These are phyloP conservation scores for Drosophila trapezifrons DNA, from an alignment of 1,140 invertebrate species.

Conservation along the genomic window DNA sequence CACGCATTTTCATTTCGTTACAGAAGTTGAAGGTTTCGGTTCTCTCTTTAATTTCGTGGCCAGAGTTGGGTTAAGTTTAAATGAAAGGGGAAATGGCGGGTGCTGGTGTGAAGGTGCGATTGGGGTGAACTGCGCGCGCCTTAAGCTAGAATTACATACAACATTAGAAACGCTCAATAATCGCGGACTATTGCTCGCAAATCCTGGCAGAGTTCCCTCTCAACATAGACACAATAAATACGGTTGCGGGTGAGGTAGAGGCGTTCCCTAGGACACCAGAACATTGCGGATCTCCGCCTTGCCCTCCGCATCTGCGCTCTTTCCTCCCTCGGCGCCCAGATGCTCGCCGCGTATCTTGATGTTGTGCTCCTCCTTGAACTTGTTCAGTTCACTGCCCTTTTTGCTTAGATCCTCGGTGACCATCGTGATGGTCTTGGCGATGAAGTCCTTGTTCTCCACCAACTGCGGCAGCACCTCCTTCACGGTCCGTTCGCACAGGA, in stretches of 20 bases:
- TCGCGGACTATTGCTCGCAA: constrained; percentile 41
- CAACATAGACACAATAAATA: constrained; percentile 70
- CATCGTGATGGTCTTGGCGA: constrained; percentile 90
- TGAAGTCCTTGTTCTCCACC: constrained; percentile 91
- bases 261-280: constrained; percentile 84
- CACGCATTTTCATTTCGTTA: constrained; percentile 5
- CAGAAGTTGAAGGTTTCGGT: constrained; percentile 32
- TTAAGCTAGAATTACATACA: constrained; percentile 80
- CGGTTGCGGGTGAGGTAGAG: constrained; percentile 37
- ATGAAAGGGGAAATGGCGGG: constrained; percentile 27
- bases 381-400: constrained; percentile 96
- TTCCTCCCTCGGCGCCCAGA: constrained; percentile 83
- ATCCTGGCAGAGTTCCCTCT: constrained; percentile 46
- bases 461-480: constrained; percentile 95
- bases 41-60: constrained; percentile 64
- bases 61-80: constrained; percentile 31
- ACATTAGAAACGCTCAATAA: constrained; percentile 59
- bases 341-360: constrained; percentile 91
- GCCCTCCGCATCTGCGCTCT: constrained; percentile 81
- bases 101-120: constrained; percentile 35
- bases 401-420: constrained; percentile 92
- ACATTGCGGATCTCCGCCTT: constrained; percentile 86
- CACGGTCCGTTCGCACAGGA: constrained; percentile 96
- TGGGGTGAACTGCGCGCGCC: constrained; percentile 59
- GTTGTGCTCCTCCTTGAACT: constrained; percentile 96